Evolutionary conservation across 2,888 invertebrate genomes (phyloP).

Genomic region (Creontiades dilutus): DNA sequence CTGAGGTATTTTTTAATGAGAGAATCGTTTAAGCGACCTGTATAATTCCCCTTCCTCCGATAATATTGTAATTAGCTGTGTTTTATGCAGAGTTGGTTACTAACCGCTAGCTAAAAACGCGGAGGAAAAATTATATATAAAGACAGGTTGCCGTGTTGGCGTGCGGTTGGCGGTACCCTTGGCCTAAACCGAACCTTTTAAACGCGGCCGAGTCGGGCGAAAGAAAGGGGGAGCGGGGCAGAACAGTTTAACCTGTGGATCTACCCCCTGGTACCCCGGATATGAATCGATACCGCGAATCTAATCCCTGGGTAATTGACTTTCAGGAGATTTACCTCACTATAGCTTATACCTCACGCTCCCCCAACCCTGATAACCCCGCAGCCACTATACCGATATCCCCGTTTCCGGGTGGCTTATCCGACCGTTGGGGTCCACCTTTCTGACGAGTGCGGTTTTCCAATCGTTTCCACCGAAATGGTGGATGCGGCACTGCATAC

Average conservation of each 20-base stretch:
- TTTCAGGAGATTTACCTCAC: slow-evolving; percentile 51
- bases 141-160: too few species aligned
- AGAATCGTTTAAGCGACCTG: too few species aligned
- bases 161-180: neutral
- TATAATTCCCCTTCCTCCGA: too few species aligned
- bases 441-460: neutral
- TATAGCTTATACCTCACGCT: neutral
- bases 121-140: too few species aligned
- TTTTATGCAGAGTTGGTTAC: too few species aligned
- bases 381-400: neutral
- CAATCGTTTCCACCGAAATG: neutral
- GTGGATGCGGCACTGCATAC: neutral
- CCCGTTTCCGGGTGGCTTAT: slow-evolving; percentile 9
- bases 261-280: neutral
- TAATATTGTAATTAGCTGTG: too few species aligned
- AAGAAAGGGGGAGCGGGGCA: neutral
- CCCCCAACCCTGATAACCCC: neutral
- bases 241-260: slow-evolving; percentile 37
- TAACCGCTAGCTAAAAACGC: too few species aligned
- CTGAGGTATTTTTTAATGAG: too few species aligned
- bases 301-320: slow-evolving; percentile 51
- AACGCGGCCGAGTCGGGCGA: neutral
- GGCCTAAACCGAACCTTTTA: neutral
- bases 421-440: neutral
- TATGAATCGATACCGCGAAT: slow-evolving; percentile 54